Evolutionary conservation across 2,797 vertebrate genomes (phyloP), one percentile per base, ranked within the genome.

Genomic region (Hapalemur alaotrensis): DNA sequence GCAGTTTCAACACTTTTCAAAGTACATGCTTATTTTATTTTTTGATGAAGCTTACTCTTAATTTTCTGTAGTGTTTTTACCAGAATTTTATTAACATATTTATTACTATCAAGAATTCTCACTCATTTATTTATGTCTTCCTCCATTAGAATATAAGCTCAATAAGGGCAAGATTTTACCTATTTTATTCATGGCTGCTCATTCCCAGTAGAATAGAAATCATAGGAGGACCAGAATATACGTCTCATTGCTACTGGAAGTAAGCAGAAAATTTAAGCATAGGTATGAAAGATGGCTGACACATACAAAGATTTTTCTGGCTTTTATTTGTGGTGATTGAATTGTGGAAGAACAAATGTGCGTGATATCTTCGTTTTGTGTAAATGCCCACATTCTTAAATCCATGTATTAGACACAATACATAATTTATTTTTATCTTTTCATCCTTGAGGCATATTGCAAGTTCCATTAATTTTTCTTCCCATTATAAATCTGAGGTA

Each of bases 381-480:
- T 35, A 65, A 89, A 82, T 90, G 30, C 0, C 6, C 9, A 82
- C 23, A 59, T 81, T 95, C 18, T 95, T 76, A 63, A 92, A 84
- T 76, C 61, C 35, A 76, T 63, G 2, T 50, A 63, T 50, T 86
- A 83, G 18, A 67, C 6, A 73, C 2, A 89, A 48, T 32, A 83
- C 41, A 80, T 79, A 92, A 94, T 95, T 89, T 94, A 38, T 73
- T 23, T 70, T 94, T 93, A 89, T 78, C 70, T 79, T 98, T 95
- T 86, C 22, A 86, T 41, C 28, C 69, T 79, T 35, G 22, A 38
- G 52, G n/a, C 73, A 52, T 65, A 95, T 61, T 95, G 25, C 2
- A 96, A 93, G 2, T 65, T 88, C 25, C 76, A 88, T 97, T 95
- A 82, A 83, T 79, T 93, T 97, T 97, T 94, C 88, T 76, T 79